Evolutionary conservation across 2,888 invertebrate genomes (phyloP).

Genomic region (Hypomecis punctinalis): DNA sequence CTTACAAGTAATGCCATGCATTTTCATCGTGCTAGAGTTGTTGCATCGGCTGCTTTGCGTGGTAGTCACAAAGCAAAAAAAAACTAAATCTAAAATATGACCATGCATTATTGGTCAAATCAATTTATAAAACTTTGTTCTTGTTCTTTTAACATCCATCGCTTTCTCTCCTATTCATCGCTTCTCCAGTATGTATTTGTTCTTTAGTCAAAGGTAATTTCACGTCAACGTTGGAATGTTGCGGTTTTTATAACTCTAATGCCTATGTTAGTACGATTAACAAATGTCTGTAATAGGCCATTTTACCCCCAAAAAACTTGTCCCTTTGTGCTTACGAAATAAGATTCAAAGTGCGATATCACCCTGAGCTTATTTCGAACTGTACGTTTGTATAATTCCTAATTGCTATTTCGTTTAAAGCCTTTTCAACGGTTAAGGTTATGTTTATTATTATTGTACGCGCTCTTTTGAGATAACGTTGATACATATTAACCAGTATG

Average conservation of each 20-base stretch:
- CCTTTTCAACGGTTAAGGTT: constrained; percentile 40
- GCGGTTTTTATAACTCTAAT: constrained; percentile 40
- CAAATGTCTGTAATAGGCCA: constrained; percentile 36
- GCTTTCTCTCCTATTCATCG: no score
- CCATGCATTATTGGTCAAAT: no score
- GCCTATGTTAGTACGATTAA: constrained; percentile 41
- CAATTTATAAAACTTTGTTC: no score
- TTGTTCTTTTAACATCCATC: no score
- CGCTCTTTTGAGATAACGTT: constrained; percentile 24
- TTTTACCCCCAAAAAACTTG: neutral
- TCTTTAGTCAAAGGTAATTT: constrained; percentile 31
- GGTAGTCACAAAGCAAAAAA: no score
- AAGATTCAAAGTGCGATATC: constrained; percentile 17
- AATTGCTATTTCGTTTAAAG: constrained; percentile 42
- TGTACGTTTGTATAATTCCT: constrained; percentile 40
- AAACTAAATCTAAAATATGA: no score
- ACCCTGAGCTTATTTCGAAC: constrained; percentile 10
- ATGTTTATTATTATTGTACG: constrained; percentile 44
- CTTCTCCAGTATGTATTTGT: no score
- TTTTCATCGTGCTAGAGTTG: no score
- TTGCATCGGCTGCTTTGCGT: no score
- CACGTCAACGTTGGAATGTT: constrained; percentile 37
- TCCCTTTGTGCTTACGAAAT: neutral
- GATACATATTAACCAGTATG: constrained; percentile 13
- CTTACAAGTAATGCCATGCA: no score